Evolutionary conservation across 2,113 vertebrate genomes (phyloP), one percentile per base, ranked within the genome.

Genomic region (Terrapene triunguis): DNA sequence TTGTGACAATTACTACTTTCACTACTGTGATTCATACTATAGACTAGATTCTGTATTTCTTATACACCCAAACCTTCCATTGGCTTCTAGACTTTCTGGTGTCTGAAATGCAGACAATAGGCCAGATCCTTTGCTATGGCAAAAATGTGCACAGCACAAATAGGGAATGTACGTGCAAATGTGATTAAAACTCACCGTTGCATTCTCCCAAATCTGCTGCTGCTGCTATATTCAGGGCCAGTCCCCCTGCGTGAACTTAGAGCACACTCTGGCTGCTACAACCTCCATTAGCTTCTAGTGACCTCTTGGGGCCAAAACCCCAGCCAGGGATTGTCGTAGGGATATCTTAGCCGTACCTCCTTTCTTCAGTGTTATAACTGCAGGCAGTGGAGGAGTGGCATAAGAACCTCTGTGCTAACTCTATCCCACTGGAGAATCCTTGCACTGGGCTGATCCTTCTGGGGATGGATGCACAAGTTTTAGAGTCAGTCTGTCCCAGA

Each of bases 111-210:
- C 65, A 72, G 32, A 72, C 35, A 38, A 21, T 90, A 19, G 81
- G 32, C 12, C 59, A 85, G 32, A 42, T 35, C 27, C 86, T 93
- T 85, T 65, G 16, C 50, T 92, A 84, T 93, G 80, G 44, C 2
- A 0, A n/a, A 87, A 42, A 76, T 54, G 65, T 76, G 54, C 38
- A 57, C 29, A 74, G 9, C 10, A 59, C 24, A 48, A 13, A 81
- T 76, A 47, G 11, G 6, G 42, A 47, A 44, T 35, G 8, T 32
- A 4, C 51, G 7, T 21, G n/a, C 27, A 38, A 85, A 76, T 29
- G 27, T 13, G 50, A 89, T 80, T 62, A 91, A 94, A 94, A 51
- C 38, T 88, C 38, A 78, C 11, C n/a, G 82, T 82, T 65, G 22
- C 10, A 50, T 69, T 65, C 6, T 42, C 47, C 44, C 53, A 13